Evolutionary conservation across 1,140 invertebrate species (phyloP), one percentile per base, ranked within the genome.

Genomic region (Drosophila virilis): DNA sequence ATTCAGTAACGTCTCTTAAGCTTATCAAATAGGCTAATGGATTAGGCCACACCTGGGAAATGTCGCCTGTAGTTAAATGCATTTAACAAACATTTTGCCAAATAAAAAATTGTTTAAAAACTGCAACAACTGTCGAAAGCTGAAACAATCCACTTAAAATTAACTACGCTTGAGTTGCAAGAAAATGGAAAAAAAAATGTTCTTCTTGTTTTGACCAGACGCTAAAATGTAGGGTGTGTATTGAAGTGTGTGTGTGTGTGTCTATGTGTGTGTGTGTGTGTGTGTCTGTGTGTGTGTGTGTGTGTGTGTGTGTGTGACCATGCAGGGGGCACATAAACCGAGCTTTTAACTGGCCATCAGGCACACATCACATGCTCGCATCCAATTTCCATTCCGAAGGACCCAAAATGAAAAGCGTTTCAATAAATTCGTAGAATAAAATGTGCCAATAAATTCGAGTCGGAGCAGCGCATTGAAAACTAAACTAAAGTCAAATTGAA

Each of bases 401-500:
- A 62, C 64, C 61, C 45, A 43, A 77, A 85, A 78, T 75, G 81
- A 82, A 82, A 72, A 78, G 67, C 54, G 50, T 74, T 74, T 42
- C 83, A 81, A 85, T 88, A 85, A 85, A 85, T 82, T 85, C 83
- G 83, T 73, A 85, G 60, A 86, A 88, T 88, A 86, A 83, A 86
- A 85, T 88, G 83, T 67, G 78, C 67, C 82, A 85, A 85, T 88
- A 85, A 85, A 85, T 88, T 86, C 4, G 40, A 22, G 57, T 43
- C 37, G 35, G 42, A 38, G 65, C 75, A 74, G 64, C 62, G 77
- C 64, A 57, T 61, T 74, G 46, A 45, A 80, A 78, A 77, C 76
- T 79, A 79, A 83, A 88, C 84, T 88, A 80, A 80, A 88, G 54
- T 88, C 73, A 84, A 89, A 89, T 89, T 90, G 84, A 89, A 89